These are phyloP conservation scores for Hyperopisus bebe DNA, from an alignment of 2,113 vertebrate genomes.

Conservation along the genomic window DNA sequence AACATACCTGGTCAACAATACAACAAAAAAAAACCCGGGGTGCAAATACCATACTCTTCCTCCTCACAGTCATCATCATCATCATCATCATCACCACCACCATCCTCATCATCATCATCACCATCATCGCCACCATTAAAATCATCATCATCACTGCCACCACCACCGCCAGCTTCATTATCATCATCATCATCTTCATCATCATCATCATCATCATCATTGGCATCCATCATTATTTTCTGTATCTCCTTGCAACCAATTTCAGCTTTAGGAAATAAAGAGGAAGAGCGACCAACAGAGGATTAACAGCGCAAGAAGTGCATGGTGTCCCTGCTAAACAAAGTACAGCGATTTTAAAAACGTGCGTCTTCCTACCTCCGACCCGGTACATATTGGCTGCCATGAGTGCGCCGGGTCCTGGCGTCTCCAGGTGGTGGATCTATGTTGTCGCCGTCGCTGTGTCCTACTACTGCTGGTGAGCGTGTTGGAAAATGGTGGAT, in stretches of 20 bases:
- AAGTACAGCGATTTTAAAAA: constrained; percentile 21
- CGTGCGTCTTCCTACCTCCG: constrained; percentile 60
- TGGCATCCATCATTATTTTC: constrained; percentile 26
- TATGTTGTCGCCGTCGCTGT: constrained; percentile 49
- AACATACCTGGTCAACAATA: neutral
- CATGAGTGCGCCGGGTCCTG: constrained; percentile 67
- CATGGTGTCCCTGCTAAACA: constrained; percentile 34
- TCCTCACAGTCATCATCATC: constrained; percentile 57
- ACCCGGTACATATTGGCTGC: constrained; percentile 81
- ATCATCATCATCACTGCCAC: constrained; percentile 50
- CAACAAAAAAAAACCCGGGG: constrained; percentile 23
- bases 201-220: constrained; percentile 50
- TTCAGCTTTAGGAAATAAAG: constrained; percentile 57
- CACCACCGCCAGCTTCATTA: constrained; percentile 37
- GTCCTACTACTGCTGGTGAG: constrained; percentile 58
- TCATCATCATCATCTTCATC: constrained; percentile 54
- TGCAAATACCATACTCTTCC: constrained; percentile 44
- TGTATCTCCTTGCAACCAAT: constrained; percentile 32
- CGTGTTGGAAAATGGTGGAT: constrained; percentile 79
- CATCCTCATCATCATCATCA: neutral
- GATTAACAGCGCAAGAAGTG: constrained; percentile 34
- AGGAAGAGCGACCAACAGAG: constrained; percentile 50
- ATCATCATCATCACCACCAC: constrained; percentile 4
- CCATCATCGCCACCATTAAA: constrained; percentile 51
- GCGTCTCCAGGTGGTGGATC: constrained; percentile 67